Evolutionary conservation across 1,140 invertebrate genomes (phyloP), one percentile per base, ranked within the genome.

Genomic region (Cylas formicarius): DNA sequence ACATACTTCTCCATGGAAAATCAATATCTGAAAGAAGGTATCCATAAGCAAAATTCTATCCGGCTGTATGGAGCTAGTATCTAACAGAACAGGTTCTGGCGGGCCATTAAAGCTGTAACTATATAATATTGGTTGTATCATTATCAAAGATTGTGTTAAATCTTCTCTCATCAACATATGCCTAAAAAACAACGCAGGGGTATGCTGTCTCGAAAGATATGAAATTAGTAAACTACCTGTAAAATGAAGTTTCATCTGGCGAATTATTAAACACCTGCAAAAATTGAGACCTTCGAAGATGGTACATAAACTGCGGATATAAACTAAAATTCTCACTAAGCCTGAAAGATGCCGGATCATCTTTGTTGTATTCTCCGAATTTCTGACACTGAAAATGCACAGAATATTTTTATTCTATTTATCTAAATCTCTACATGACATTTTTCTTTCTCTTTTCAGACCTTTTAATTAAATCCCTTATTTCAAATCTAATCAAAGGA

Each of bases 261-360:
- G 93, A 97, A 74, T 99, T 99, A 69, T 99, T 99, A 69, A 99
- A 99, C n/a, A 99, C 96, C 78, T 99, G 97, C 48, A 99, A 75
- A 71, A 99, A 99, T 70, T 98, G 96, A 27, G 96, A 99, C 50
- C 97, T 76, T 46, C 97, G 74, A 52, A 99, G 71, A 68, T 99
- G 97, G 67, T 99, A 99, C 92, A 99, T 99, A 67, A 99, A 99
- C 67, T 99, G 96, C 19, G 97, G 97, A 72, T 97, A 99, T 10
- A 99, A 71, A 32, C 88, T 91, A 67, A 99, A 99, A 66, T 96
- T 97, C 63, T 97, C 94, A 13, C 86, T 81, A 22, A 99, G 78
- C 49, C 91, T 75, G 71, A 99, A 99, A 38, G 90, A 93, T 59
- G 90, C 90, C 1, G 93, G 91, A 73, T 98, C 93, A 63, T 99